Conservation (phyloP, 1,140 invertebrate genomes). For the Drosophila nikananu region DNA sequence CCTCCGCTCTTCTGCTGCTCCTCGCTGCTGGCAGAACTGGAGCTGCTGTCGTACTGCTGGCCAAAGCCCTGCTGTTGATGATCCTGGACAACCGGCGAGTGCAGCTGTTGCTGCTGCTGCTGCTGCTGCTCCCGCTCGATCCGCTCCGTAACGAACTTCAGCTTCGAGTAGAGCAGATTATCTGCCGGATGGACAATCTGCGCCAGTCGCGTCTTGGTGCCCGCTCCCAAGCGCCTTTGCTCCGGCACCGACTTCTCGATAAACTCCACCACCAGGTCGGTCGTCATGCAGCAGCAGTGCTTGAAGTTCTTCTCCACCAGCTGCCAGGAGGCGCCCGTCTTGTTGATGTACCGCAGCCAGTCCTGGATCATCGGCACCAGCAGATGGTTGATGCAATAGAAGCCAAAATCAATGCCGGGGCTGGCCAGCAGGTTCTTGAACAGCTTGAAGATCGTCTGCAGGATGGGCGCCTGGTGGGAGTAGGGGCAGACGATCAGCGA, state of each 20-base stretch:
- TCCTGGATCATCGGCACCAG: constrained; percentile 95
- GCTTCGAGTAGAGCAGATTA: constrained; percentile 79
- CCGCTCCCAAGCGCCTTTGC: constrained; percentile 50
- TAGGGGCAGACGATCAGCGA: constrained; percentile 92
- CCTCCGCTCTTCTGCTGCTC: constrained; percentile 38
- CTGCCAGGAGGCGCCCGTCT: constrained; percentile 89
- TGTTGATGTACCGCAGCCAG: constrained; percentile 92
- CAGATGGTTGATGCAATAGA: constrained; percentile 96
- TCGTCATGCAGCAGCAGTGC: constrained; percentile 95
- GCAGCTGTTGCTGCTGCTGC: constrained; percentile 7
- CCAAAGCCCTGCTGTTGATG: constrained; percentile 8
- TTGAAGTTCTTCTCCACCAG: constrained; percentile 94
- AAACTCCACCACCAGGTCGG: constrained; percentile 95
- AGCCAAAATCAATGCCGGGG: constrained; percentile 93
- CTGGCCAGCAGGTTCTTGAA: constrained; percentile 91
- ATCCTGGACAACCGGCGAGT: constrained; percentile 3
- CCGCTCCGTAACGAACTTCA: constrained; percentile 78
- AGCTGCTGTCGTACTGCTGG: constrained; percentile 52
- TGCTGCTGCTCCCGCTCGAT: constrained; percentile 42
- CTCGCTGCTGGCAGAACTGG: constrained; percentile 68
- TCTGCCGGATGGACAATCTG: constrained; percentile 80
- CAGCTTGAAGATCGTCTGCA: constrained; percentile 94
- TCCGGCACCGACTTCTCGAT: constrained; percentile 83
- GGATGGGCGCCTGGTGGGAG: constrained; percentile 93
- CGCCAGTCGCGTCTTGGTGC: constrained; percentile 73